Evolutionary conservation across 2,888 invertebrate genomes (phyloP).

Genomic region (Sphaerophoria taeniata): DNA sequence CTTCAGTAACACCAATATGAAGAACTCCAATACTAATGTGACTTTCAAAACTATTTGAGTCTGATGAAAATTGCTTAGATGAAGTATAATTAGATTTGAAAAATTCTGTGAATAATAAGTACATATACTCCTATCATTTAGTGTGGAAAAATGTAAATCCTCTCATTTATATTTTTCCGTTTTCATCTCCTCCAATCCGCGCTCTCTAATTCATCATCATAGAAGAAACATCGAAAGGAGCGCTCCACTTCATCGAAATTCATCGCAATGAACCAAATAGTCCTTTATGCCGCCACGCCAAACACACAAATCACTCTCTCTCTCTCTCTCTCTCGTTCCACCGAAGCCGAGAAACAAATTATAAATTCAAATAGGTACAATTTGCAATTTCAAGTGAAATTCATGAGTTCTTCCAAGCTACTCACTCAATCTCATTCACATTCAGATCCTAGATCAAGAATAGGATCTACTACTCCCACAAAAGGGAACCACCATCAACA

Average conservation of each 20-base stretch:
- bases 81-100: too few species aligned
- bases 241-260: not conserved
- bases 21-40: too few species aligned
- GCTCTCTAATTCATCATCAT: not conserved
- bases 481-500: not conserved
- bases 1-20: too few species aligned
- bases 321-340: too few species aligned
- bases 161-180: not conserved
- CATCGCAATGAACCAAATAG: not conserved
- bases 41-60: too few species aligned
- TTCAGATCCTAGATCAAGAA: not conserved
- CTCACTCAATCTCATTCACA: not conserved
- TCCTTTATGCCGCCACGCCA: not conserved
- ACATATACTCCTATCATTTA: conserved; percentile 46
- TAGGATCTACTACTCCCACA: not conserved
- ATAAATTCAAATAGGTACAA: conserved; percentile 67
- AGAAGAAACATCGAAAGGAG: not conserved
- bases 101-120: too few species aligned
- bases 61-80: too few species aligned
- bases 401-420: conserved; percentile 45
- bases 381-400: conserved; percentile 67
- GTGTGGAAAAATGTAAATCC: not conserved
- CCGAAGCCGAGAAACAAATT: too few species aligned
- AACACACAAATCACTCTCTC: not conserved
- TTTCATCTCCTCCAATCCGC: not conserved